Evolutionary conservation across 2,113 vertebrate species (phyloP).

Genomic region (Pygoscelis adeliae): DNA sequence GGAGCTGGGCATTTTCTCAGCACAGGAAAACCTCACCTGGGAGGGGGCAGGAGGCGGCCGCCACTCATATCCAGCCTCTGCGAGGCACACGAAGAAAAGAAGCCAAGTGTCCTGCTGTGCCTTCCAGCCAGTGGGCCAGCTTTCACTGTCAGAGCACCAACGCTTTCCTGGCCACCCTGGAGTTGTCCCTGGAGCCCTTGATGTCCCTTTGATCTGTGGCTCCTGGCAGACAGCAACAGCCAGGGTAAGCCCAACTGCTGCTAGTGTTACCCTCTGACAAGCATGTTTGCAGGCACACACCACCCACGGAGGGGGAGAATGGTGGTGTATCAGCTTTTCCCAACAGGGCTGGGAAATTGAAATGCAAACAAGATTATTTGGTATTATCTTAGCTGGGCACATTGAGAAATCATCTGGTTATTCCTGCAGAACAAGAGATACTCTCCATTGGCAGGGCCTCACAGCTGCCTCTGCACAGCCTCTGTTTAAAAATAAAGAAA

Average conservation of each 20-base stretch:
- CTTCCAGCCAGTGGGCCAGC: neutral
- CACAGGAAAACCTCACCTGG: neutral
- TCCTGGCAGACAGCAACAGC: neutral
- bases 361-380: neutral
- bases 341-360: neutral
- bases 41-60: neutral
- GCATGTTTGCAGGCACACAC: rapidly evolving
- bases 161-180: neutral
- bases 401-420: neutral
- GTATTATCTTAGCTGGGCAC: neutral
- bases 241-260: neutral
- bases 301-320: neutral
- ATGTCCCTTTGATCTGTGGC: neutral
- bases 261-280: neutral
- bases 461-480: neutral
- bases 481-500: neutral
- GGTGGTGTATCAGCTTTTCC: neutral
- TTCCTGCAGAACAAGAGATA: neutral
- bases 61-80: neutral
- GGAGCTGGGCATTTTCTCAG: neutral
- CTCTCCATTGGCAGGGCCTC: neutral
- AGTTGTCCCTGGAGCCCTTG: neutral
- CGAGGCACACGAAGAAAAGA: neutral
- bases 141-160: neutral
- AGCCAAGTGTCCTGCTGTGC: neutral